Evolutionary conservation across 2,888 invertebrate species (phyloP).

Genomic region (Limnephilus marmoratus): DNA sequence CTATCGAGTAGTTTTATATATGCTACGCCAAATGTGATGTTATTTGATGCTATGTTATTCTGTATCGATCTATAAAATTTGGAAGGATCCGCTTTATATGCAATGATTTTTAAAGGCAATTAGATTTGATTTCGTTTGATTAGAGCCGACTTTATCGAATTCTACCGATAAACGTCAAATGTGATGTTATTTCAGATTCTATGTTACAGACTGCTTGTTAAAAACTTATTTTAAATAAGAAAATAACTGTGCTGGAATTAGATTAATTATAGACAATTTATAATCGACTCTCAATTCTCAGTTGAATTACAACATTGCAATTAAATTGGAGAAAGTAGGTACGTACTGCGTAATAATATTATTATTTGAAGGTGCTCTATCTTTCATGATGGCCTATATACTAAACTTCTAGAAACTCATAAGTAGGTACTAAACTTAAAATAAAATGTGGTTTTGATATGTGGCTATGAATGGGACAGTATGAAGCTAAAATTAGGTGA

Average conservation of each 20-base stretch:
- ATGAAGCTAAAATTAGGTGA: background rate
- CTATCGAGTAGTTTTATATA: background rate
- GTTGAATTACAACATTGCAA: background rate
- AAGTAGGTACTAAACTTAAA: background rate
- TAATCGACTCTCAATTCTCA: background rate
- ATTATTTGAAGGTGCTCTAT: background rate
- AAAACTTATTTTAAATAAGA: background rate
- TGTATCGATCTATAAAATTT: background rate
- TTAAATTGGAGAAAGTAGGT: background rate
- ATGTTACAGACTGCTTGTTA: background rate
- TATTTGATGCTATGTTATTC: background rate
- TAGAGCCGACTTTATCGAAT: background rate
- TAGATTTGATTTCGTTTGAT: background rate
- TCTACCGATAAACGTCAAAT: background rate
- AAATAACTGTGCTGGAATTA: background rate
- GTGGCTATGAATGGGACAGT: background rate
- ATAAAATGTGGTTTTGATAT: background rate
- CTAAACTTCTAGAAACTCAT: too few relatives aligned
- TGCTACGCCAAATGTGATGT: background rate
- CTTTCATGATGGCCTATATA: background rate
- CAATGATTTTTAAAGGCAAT: background rate
- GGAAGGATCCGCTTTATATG: constrained; percentile 8
- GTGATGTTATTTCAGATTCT: too few relatives aligned
- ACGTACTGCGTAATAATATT: background rate
- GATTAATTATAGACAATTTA: background rate